A percentile compares a stretch with the other conserved stretches of the same genome.
These are phyloP conservation scores for Gymnothorax javanicus DNA, from an alignment of 2,797 vertebrate species.

Conservation along the genomic window DNA sequence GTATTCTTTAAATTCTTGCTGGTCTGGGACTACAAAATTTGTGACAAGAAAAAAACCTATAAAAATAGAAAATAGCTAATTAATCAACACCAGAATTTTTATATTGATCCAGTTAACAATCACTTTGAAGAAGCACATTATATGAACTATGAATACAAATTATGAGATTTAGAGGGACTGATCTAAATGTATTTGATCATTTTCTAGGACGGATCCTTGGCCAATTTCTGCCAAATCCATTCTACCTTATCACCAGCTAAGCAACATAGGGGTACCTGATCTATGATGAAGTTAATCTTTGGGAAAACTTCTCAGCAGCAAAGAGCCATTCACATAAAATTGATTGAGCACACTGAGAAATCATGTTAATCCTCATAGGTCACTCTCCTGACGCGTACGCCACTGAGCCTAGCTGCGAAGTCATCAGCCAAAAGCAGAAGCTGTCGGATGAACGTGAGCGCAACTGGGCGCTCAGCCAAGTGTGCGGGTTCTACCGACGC, in stretches of 20 bases:
- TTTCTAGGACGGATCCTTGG: background rate
- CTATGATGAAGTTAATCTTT: too few species aligned
- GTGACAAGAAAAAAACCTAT: too few species aligned
- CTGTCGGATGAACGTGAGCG: constrained; percentile 71
- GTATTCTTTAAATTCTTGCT: background rate
- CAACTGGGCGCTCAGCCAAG: constrained; percentile 83
- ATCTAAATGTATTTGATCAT: background rate
- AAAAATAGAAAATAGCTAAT: background rate
- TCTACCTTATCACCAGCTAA: background rate
- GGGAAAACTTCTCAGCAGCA: too few species aligned
- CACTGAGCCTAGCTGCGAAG: constrained; percentile 79
- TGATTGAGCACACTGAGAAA: background rate
- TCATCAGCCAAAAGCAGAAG: constrained; percentile 72
- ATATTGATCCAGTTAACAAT: background rate
- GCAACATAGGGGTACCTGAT: too few species aligned
- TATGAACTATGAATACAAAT: background rate
- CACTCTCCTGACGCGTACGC: constrained; percentile 50
- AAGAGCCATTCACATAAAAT: background rate
- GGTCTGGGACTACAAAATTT: background rate
- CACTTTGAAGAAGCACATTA: background rate
- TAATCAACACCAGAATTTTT: background rate
- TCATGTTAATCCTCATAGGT: constrained; percentile 46
- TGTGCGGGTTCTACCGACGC: constrained; percentile 78
- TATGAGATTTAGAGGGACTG: background rate
- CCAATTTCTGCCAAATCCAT: background rate